Percentiles rank a stretch among this genome's conserved stretches.
phyloP scores from a whole-genome alignment of 2,797 vertebrate species.

The Microctenopoma steveboyesi region DNA sequence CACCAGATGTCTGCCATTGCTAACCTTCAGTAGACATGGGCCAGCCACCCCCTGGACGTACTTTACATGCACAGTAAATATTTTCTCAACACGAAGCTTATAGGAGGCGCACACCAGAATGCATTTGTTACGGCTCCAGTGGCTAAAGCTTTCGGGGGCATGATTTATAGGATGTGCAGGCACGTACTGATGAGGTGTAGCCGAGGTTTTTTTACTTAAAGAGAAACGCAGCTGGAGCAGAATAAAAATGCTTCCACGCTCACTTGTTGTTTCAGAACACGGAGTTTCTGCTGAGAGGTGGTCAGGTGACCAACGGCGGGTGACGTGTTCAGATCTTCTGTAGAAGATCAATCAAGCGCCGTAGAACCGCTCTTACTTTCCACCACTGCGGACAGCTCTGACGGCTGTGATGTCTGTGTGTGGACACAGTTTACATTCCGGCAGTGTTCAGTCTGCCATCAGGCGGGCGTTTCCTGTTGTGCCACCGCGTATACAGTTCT shows the following conservation, averaged over 20 bases:
- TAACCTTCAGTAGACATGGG: constrained; percentile 83
- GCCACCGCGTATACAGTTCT: constrained; percentile 6
- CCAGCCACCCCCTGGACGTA: constrained; percentile 57
- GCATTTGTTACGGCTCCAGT: constrained; percentile 41
- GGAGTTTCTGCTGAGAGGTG: not conserved
- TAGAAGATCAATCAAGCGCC: not conserved
- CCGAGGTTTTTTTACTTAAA: constrained; percentile 49
- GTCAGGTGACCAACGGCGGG: constrained; percentile 8
- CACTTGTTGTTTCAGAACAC: not conserved
- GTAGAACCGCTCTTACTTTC: not conserved
- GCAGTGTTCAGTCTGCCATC: constrained; percentile 41
- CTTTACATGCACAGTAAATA: constrained; percentile 77
- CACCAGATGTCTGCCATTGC: constrained; percentile 89
- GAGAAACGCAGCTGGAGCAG: constrained; percentile 61
- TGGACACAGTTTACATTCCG: constrained; percentile 68
- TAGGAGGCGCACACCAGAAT: constrained; percentile 64
- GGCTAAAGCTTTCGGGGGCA: constrained; percentile 28
- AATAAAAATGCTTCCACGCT: not conserved
- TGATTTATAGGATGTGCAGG: constrained; percentile 59
- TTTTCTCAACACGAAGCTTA: constrained; percentile 66
- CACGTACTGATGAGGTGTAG: constrained; percentile 38
- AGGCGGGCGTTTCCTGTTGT: constrained; percentile 58
- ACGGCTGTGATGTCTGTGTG: constrained; percentile 37
- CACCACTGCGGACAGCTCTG: constrained; percentile 20
- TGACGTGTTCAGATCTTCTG: not conserved